phyloP scores from a whole-genome alignment of 2,888 invertebrate species.

The Monochamus alternatus region DNA sequence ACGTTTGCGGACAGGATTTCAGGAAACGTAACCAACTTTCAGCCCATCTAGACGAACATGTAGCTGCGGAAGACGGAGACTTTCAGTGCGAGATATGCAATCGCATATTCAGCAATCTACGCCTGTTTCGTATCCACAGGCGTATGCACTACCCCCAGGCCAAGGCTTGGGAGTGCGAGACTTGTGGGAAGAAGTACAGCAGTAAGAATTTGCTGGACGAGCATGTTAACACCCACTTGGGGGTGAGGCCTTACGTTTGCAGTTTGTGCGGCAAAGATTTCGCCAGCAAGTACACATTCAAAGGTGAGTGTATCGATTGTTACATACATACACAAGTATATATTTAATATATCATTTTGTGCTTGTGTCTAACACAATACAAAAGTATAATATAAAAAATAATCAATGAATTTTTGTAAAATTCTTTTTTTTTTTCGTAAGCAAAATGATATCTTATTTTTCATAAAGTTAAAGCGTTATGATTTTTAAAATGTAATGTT shows the following conservation, averaged over 20 bases:
- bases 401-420: too few species aligned
- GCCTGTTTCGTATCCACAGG: slow-evolving; percentile 77
- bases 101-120: slow-evolving; percentile 76
- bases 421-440: too few species aligned
- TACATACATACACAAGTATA: too few species aligned
- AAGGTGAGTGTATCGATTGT: slow-evolving; percentile 55
- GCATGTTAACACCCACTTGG: slow-evolving; percentile 80
- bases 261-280: slow-evolving; percentile 80
- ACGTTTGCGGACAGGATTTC: slow-evolving; percentile 79
- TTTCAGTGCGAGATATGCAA: slow-evolving; percentile 79
- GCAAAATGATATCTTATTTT: too few species aligned
- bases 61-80: slow-evolving; percentile 76
- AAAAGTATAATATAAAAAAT: too few species aligned
- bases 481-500: too few species aligned
- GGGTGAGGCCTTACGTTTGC: slow-evolving; percentile 80
- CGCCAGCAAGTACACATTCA: slow-evolving; percentile 85
- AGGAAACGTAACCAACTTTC: slow-evolving; percentile 77
- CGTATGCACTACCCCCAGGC: slow-evolving; percentile 77
- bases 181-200: slow-evolving; percentile 80
- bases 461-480: too few species aligned
- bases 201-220: slow-evolving; percentile 81
- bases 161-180: slow-evolving; percentile 77
- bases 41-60: slow-evolving; percentile 78
- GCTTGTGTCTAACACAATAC: too few species aligned
- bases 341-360: too few species aligned